phyloP scores from a whole-genome alignment of 2,113 vertebrate genomes.

The Tyrannus savana region DNA sequence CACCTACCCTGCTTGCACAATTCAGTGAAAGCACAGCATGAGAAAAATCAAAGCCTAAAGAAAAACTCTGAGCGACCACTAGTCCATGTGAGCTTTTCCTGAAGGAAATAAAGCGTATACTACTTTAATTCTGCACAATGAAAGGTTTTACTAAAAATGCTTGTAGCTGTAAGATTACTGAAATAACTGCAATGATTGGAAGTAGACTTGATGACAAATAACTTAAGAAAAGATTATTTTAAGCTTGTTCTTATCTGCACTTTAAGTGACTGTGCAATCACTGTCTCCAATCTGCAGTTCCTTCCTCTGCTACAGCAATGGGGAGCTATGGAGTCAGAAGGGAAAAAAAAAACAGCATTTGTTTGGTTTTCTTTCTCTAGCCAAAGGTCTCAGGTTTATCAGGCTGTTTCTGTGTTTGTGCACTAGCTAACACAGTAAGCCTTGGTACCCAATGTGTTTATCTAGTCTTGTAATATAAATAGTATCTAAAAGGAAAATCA shows the following conservation, averaged over 20 bases:
- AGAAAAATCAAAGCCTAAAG: not conserved
- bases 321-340: not conserved
- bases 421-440: not conserved
- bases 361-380: slow-evolving; percentile 7
- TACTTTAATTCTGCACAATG: not conserved
- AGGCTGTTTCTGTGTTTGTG: not conserved
- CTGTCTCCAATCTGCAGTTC: not conserved
- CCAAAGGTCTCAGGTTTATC: not conserved
- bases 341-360: not conserved
- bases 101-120: not conserved
- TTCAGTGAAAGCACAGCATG: not conserved
- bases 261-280: slow-evolving; percentile 13
- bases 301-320: not conserved
- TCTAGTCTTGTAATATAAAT: not conserved
- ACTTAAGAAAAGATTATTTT: not conserved
- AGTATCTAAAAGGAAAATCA: not conserved
- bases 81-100: not conserved
- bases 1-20: not conserved
- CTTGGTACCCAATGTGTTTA: not conserved
- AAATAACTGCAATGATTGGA: not conserved
- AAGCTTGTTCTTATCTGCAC: not conserved
- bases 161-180: not conserved
- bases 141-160: not conserved
- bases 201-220: not conserved
- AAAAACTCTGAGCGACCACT: not conserved